phyloP scores from a whole-genome alignment of 2,888 invertebrate genomes.

The Oscheius onirici region DNA sequence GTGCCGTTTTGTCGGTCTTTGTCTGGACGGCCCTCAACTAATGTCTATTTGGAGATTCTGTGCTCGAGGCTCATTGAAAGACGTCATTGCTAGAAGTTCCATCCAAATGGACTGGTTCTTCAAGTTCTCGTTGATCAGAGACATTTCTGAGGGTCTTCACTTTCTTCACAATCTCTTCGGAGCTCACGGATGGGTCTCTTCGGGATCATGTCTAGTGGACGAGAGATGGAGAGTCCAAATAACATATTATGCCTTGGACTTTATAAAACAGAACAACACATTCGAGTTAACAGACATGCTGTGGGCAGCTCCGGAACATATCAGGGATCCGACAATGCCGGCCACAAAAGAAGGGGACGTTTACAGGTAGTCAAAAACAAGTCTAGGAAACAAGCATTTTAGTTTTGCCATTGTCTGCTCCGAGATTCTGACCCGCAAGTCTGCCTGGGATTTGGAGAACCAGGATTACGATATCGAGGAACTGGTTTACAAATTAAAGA shows the following conservation, averaged over 20 bases:
- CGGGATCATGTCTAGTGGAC: conserved; percentile 32
- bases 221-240: conserved; percentile 37
- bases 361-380: conserved; percentile 38
- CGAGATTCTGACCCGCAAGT: conserved; percentile 35
- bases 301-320: conserved; percentile 60
- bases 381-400: neutral
- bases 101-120: conserved; percentile 66
- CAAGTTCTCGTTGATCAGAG: conserved; percentile 63
- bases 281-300: conserved; percentile 39
- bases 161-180: conserved; percentile 29
- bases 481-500: conserved; percentile 61
- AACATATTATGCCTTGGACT: conserved; percentile 22
- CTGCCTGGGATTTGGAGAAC: conserved; percentile 45
- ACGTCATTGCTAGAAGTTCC: conserved; percentile 37
- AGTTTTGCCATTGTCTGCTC: conserved; percentile 56
- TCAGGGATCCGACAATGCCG: conserved; percentile 18
- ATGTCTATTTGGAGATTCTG: conserved; percentile 58
- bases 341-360: conserved; percentile 45
- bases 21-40: conserved; percentile 56
- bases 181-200: conserved; percentile 33
- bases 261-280: conserved; percentile 20
- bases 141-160: conserved; percentile 47
- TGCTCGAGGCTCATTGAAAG: conserved; percentile 36
- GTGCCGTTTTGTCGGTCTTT: conserved; percentile 62
- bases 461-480: conserved; percentile 49